Evolutionary conservation across 2,113 vertebrate species (phyloP).

Genomic region (Channa argus): DNA sequence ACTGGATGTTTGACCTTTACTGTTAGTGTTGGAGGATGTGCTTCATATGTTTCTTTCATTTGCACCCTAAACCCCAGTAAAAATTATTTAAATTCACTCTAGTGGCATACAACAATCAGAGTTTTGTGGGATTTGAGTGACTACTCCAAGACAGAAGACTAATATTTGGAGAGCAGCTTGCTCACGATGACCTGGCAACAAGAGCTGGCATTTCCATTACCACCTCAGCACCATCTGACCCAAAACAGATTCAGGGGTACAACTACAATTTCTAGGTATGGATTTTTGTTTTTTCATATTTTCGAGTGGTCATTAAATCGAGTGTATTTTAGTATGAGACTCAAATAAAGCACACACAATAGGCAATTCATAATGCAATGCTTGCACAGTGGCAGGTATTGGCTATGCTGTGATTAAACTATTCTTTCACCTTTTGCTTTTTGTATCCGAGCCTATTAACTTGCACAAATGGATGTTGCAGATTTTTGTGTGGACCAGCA

Average conservation of each 20-base stretch:
- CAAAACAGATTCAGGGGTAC: constrained; percentile 30
- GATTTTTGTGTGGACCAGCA: constrained; percentile 42
- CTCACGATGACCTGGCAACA: constrained; percentile 21
- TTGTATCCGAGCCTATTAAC: constrained; percentile 48
- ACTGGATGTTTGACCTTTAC: constrained; percentile 69
- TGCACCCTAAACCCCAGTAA: constrained; percentile 38
- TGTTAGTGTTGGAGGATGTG: constrained; percentile 39
- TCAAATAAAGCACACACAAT: constrained; percentile 24
- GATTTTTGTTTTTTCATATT: constrained; percentile 24
- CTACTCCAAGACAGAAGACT: constrained; percentile 30
- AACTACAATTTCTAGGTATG: constrained; percentile 41
- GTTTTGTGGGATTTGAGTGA: constrained; percentile 8
- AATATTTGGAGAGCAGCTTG: constrained; percentile 36
- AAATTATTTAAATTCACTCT: constrained; percentile 28
- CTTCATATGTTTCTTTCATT: constrained; percentile 36
- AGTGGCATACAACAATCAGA: not conserved
- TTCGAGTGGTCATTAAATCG: constrained; percentile 53
- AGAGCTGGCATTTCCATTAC: constrained; percentile 50
- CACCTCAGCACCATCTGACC: constrained; percentile 35
- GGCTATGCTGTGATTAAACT: constrained; percentile 42
- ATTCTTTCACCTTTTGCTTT: constrained; percentile 50
- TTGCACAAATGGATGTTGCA: constrained; percentile 45
- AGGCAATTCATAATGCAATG: constrained; percentile 30
- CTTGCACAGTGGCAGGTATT: constrained; percentile 31
- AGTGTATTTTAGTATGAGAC: constrained; percentile 36